Conservation (phyloP, 2,888 invertebrate genomes). For the Cyaniris semiargus region DNA sequence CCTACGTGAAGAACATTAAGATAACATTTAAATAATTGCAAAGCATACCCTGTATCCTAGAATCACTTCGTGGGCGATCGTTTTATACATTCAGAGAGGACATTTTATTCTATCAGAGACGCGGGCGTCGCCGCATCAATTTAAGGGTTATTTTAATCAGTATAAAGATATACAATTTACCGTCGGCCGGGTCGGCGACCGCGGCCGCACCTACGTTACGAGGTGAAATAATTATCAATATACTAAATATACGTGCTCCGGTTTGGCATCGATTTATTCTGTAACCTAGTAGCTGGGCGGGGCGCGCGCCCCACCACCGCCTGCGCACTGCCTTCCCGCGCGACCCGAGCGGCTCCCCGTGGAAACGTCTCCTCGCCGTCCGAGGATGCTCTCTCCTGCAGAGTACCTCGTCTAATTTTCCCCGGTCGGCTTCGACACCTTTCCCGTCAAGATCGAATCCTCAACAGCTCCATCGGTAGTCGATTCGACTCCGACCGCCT, state of each 20-base stretch:
- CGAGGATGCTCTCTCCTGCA: not conserved
- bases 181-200: constrained; percentile 53
- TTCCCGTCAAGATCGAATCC: constrained; percentile 7
- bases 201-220: constrained; percentile 64
- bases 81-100: constrained; percentile 77
- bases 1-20: constrained; percentile 80
- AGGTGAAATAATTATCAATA: constrained; percentile 74
- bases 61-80: constrained; percentile 86
- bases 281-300: constrained; percentile 61
- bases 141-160: constrained; percentile 70
- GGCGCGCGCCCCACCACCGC: constrained; percentile 46
- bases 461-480: not conserved
- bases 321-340: constrained; percentile 44
- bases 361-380: not conserved
- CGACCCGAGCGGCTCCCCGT: constrained; percentile 46
- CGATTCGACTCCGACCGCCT: constrained; percentile 26
- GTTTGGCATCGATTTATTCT: constrained; percentile 74
- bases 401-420: not conserved
- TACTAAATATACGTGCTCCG: constrained; percentile 74
- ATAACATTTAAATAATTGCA: constrained; percentile 91
- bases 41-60: constrained; percentile 97
- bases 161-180: constrained; percentile 65
- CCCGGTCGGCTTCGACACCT: not conserved
- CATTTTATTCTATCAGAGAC: constrained; percentile 70
- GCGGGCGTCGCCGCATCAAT: constrained; percentile 71